phyloP scores from a whole-genome alignment of 2,888 invertebrate species.

The Coleophora deauratella region DNA sequence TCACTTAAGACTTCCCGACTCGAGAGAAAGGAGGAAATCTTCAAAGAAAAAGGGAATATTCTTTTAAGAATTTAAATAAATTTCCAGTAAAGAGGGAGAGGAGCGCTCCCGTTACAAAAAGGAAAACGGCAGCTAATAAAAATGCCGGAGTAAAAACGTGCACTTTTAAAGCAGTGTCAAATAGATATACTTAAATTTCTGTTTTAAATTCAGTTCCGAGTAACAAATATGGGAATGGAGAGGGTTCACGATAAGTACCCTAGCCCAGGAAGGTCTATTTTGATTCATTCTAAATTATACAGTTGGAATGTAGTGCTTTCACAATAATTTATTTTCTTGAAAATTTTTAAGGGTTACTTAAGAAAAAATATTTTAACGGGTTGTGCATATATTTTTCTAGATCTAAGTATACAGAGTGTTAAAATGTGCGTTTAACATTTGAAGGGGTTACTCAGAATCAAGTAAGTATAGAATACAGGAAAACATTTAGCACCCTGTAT shows the following conservation, averaged over 20 bases:
- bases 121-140: conserved; percentile 59
- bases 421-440: too few relatives aligned
- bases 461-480: too few relatives aligned
- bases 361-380: too few relatives aligned
- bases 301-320: too few relatives aligned
- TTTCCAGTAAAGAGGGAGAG: conserved; percentile 45
- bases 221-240: conserved; percentile 26
- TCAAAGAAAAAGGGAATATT: conserved; percentile 43
- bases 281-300: too few relatives aligned
- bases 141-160: conserved; percentile 46
- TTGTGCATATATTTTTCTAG: too few relatives aligned
- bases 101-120: conserved; percentile 55
- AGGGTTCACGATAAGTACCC: conserved; percentile 16
- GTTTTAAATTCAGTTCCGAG: conserved; percentile 29
- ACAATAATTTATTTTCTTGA: too few relatives aligned
- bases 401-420: too few relatives aligned
- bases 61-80: conserved; percentile 68
- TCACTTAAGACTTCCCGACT: conserved; percentile 47
- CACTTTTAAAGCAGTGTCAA: conserved; percentile 51
- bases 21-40: conserved; percentile 33
- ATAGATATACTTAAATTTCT: conserved; percentile 34
- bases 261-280: too few relatives aligned
- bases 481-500: too few relatives aligned
- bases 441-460: too few relatives aligned
- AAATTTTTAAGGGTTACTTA: too few relatives aligned